Evolutionary conservation across 1,140 invertebrate species (phyloP).

Genomic region (Calephelis nemesis): DNA sequence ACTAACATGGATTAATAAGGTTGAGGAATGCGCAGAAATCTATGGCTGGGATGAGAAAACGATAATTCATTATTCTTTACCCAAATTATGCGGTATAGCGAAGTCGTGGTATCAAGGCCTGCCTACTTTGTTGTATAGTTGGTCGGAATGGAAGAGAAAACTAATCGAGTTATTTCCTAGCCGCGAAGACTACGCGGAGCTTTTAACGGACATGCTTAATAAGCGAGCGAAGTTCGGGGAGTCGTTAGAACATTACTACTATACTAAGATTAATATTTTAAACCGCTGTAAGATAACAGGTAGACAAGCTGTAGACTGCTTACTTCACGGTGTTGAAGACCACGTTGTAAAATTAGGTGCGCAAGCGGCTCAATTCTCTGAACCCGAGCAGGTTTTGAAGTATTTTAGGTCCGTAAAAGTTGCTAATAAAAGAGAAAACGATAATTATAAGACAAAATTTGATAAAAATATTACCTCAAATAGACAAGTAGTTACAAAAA

Average conservation of each 20-base stretch:
- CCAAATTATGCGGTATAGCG: no score
- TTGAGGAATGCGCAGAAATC: no score
- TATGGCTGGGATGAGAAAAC: no score
- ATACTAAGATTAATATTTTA: conserved; percentile 34
- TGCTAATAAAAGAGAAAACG: conserved; percentile 1
- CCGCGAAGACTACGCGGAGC: conserved; percentile 35
- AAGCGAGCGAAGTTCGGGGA: conserved; percentile 27
- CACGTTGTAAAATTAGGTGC: conserved; percentile 26
- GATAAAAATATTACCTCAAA: background rate
- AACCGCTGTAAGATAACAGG: conserved; percentile 32
- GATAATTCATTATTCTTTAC: no score
- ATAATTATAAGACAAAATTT: background rate
- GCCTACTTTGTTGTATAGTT: no score
- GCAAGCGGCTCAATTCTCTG: conserved; percentile 27
- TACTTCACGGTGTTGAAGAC: conserved; percentile 30
- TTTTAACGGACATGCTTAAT: conserved; percentile 41
- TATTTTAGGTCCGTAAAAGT: conserved; percentile 27
- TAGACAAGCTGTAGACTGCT: conserved; percentile 31
- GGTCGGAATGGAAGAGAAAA: conserved; percentile 30
- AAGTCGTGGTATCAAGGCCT: no score
- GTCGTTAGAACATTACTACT: conserved; percentile 35
- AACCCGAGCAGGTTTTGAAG: conserved; percentile 26
- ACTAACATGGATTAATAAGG: no score
- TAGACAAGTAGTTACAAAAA: background rate
- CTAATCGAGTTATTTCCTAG: conserved; percentile 43